Evolutionary conservation across 2,797 vertebrate species (phyloP), one percentile per base, ranked within the genome.

Genomic region (Chromis chromis): DNA sequence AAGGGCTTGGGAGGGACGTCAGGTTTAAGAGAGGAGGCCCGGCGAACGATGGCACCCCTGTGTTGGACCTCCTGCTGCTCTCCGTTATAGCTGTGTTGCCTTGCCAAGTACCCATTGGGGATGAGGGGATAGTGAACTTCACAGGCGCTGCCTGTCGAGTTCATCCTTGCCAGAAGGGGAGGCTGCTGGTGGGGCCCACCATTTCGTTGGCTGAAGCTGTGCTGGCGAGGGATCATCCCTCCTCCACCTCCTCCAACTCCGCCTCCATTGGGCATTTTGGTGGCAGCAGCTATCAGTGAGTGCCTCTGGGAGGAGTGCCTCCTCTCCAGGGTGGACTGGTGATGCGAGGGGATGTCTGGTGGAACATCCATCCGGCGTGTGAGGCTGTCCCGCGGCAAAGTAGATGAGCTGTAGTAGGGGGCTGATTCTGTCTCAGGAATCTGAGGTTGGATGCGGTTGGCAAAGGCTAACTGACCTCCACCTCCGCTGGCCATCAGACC

Each of bases 301-400:
- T 96, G 96, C 78, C 96, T 94, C 86, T 96, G 95, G 13, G 94
- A 85, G 0, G 92, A 66, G 22, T 95, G 94, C 44, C 94, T 83
- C 83, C 95, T 93, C 66, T 95, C 95, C 70, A 95, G 80, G 22
- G 95, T 95, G 65, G 94, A 94, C 76, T 94, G 95, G 63, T 94
- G 94, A 61, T 94, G 93, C 0, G 87, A 76, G 0, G 91, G 93
- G 14, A 95, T 93, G 58, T 96, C 96, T 0, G 97, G 97, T 0
- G 96, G 97, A 6, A 97, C 93, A 31, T 97, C 96, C 93, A 97
- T 94, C 82, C 96, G 92, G 11, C 96, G 92, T 0, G 96, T 96
- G 48, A 95, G 93, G 81, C 94, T 95, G 85, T 97, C 96, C 67
- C 95, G 91, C 1, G 96, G 95, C 28, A 96, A 86, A 0, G 95